Base-by-base conservation (phyloP, 2,888 invertebrate genomes). In the Brachyptera putata region DNA sequence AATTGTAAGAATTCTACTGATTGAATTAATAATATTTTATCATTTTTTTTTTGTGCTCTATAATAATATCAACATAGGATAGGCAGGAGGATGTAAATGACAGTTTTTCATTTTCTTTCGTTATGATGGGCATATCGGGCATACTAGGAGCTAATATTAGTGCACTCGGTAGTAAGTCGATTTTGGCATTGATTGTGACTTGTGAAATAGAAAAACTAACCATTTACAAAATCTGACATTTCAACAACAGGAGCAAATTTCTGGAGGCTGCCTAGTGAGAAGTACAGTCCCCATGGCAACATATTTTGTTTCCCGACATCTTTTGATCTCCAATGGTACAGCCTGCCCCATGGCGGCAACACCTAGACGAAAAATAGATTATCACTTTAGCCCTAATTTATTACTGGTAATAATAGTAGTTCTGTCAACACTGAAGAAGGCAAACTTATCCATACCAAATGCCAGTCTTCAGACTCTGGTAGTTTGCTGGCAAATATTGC, bases 281-380 rank as follows among this genome's bases (percentile, higher is more conserved):
- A 99, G 74, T 95, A 98, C 34, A 74, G 71, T 3, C 80, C 76
- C 98, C 98, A 98, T 0, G 86, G 84, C 36, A 89, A 75, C 37
- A 84, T 80, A 16, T 76, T 76, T 66, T 87, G 85, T 1, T 73
- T 69, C 24, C 79, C 75, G 58, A 80, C 73, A 26, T 78, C 77
- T 24, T 70, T 73, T 3, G 83, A 80, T 69, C 79, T 81, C 98
- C 99, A 99, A 72, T 99, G 99, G 67, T 91, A 91, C 2, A 98
- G 74, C 63, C 84, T 82, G 58, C 87, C 83, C 93, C 96, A 99
- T 0, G 98, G 95, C 13, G 97, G 97, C 64, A 99, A 77, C 50
- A 97, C 93, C 67, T 91, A 22, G 48, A 48, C n/a, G 26, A 14
- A 30, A 46, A 24, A 30, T 7, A 30, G 7, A 30, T 5, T 5